Evolutionary conservation across 2,113 vertebrate species (phyloP), one percentile per base, ranked within the genome.

Genomic region (Alexandromys fortis): DNA sequence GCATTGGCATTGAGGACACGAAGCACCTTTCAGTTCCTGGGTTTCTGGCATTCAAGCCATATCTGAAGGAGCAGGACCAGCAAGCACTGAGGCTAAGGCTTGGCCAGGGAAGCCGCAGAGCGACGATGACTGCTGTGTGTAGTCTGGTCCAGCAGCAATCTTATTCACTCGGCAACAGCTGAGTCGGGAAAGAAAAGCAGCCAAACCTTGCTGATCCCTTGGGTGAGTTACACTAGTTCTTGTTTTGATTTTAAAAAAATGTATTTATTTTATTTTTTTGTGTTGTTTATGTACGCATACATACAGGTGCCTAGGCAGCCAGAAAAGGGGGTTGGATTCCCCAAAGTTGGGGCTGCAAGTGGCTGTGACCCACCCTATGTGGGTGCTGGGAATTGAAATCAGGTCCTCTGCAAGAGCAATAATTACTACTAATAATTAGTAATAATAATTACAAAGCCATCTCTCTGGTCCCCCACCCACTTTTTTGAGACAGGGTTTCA

Each of bases 1-100:
- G 68, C 49, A 26, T 45, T 42, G 72, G 30, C 68, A 58, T 14
- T 5, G 22, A 73, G 76, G 28, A 72, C 38, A 49, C 1, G n/a
- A 55, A 42, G 17, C 2, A 52, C 76, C 33, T 49, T 72, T 13
- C 11, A 4, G 22, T 47, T 12, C 55, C 33, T 49, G 30, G 45
- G 65, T 17, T 83, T 90, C 61, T 67, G n/a, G 28, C 35, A 52
- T 94, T 55, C 67, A 68, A 55, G 79, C 35, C 30, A 99, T 99
- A 99, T 99, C 99, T 99, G 98, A 99, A 99, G 72, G 99, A 99
- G 98, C 99, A 99, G 97, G 99, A 97, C 17, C 99, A 91, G 42
- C 95, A 42, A 0, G 98, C 99, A 98, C 98, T 98, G 52, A 99
- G 0, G 4, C 98, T 1, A 0, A 99, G 97, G 98, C 99, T 99